A percentile compares a stretch with the other conserved stretches of the same genome.
phyloP scores from a whole-genome alignment of 2,888 invertebrate species.

The Nomada ferruginata region DNA sequence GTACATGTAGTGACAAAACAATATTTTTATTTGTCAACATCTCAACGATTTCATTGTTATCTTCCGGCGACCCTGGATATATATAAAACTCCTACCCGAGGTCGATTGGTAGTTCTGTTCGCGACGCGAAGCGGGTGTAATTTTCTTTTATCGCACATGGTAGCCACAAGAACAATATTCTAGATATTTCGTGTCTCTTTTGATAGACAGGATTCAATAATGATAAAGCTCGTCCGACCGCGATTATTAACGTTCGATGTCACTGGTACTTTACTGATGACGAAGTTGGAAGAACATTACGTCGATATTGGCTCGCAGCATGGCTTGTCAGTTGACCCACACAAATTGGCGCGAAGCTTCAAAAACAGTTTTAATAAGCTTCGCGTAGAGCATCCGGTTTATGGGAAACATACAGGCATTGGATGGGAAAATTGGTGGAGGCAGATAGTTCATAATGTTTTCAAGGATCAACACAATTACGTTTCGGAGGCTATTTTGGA shows the following conservation, averaged over 20 bases:
- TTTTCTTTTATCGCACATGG: neutral
- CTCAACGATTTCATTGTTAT: slow-evolving; percentile 22
- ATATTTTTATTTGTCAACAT: slow-evolving; percentile 15
- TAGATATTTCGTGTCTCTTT: neutral
- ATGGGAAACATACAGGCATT: slow-evolving; percentile 89
- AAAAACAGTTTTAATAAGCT: slow-evolving; percentile 88
- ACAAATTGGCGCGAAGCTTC: slow-evolving; percentile 87
- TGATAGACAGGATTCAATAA: slow-evolving; percentile 23
- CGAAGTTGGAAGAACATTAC: slow-evolving; percentile 86
- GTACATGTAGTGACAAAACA: neutral
- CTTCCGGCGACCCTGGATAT: slow-evolving; percentile 25
- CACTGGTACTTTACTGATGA: slow-evolving; percentile 91
- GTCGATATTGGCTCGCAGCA: slow-evolving; percentile 88
- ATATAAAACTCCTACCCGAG: neutral
- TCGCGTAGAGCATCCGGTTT: slow-evolving; percentile 91
- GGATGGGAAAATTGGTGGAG: slow-evolving; percentile 95
- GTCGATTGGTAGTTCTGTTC: slow-evolving; percentile 23
- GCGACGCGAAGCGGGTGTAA: slow-evolving; percentile 1
- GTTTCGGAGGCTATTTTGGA: slow-evolving; percentile 74
- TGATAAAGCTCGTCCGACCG: slow-evolving; percentile 80
- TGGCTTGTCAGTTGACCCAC: slow-evolving; percentile 87
- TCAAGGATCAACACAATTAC: slow-evolving; percentile 85
- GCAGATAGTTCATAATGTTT: slow-evolving; percentile 88
- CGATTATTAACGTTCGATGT: slow-evolving; percentile 94
- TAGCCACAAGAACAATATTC: neutral